phyloP scores from a whole-genome alignment of 2,113 vertebrate species.

The Hydrochoerus hydrochaeris region DNA sequence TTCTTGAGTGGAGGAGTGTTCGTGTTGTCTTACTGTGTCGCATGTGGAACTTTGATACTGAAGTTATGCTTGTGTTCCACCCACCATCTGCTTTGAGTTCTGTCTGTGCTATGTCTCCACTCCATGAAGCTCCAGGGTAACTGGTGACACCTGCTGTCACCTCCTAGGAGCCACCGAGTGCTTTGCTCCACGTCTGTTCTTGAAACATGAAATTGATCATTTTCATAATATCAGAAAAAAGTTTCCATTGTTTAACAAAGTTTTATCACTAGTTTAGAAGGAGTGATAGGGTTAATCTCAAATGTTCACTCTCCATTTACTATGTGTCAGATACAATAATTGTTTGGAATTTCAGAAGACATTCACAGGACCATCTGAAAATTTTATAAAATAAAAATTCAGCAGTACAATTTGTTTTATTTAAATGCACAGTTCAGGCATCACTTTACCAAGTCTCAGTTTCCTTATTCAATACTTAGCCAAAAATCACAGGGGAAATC shows the following conservation, averaged over 20 bases:
- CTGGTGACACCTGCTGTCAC: background rate
- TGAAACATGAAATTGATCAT: background rate
- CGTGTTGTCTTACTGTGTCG: fast-evolving
- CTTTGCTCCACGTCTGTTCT: background rate
- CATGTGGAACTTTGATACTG: background rate
- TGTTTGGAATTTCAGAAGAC: background rate
- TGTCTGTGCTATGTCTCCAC: background rate
- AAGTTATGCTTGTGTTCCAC: background rate
- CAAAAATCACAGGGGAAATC: background rate
- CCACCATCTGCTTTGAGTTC: background rate
- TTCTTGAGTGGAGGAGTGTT: background rate
- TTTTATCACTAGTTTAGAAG: background rate
- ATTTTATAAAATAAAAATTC: background rate
- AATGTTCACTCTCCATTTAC: background rate
- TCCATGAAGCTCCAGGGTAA: background rate
- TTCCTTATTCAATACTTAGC: background rate
- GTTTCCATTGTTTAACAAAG: slow-evolving; percentile 16
- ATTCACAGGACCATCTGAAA: background rate
- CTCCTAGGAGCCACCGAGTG: background rate
- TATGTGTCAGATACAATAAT: background rate
- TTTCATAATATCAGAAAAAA: background rate
- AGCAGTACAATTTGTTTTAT: background rate
- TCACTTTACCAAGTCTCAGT: background rate
- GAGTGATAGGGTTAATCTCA: background rate
- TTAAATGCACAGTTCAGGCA: background rate